phyloP scores from a whole-genome alignment of 2,888 invertebrate genomes.

The Lamproptera curius region DNA sequence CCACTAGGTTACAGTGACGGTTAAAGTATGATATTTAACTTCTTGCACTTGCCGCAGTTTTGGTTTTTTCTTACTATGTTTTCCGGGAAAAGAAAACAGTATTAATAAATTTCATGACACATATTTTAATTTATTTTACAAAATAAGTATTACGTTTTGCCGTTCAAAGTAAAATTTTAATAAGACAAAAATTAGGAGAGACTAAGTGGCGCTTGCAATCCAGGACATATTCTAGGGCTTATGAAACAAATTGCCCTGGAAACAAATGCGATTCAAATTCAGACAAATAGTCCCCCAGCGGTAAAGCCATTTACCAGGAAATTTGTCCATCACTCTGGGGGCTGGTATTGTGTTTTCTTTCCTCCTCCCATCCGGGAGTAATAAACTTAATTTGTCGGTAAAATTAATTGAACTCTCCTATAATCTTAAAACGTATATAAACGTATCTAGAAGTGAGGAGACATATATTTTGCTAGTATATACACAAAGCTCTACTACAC shows the following conservation, averaged over 20 bases:
- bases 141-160: not conserved
- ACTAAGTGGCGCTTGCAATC: conserved; percentile 18
- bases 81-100: no score
- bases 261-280: conserved; percentile 77
- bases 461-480: no score
- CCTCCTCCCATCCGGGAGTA: conserved; percentile 29
- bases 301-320: conserved; percentile 72
- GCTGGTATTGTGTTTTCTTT: conserved; percentile 58
- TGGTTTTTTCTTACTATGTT: no score
- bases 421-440: no score
- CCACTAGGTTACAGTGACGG: no score
- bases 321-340: conserved; percentile 74
- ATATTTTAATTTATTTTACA: not conserved
- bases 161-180: not conserved
- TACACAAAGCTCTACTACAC: no score
- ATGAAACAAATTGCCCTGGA: conserved; percentile 72
- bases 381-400: conserved; percentile 15
- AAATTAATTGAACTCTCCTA: conserved; percentile 25
- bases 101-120: no score
- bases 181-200: not conserved
- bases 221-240: conserved; percentile 61
- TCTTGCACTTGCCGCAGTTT: no score
- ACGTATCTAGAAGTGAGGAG: no score
- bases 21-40: no score
- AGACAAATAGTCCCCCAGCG: conserved; percentile 75